Conservation (phyloP, 2,113 vertebrate genomes). For the Chlamydotis undulata region DNA sequence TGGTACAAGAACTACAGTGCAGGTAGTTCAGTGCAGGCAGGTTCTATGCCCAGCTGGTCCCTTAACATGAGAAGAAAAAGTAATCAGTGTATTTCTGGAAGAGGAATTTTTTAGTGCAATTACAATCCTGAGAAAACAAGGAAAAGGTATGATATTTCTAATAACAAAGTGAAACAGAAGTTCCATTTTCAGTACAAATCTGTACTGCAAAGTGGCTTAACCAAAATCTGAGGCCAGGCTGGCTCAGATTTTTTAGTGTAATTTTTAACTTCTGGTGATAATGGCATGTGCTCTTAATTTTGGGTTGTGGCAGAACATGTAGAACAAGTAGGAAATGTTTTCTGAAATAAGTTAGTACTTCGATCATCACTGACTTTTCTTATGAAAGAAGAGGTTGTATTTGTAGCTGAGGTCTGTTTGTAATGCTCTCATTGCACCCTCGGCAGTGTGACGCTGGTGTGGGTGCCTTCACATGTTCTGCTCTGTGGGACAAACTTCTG, state of each 20-base stretch:
- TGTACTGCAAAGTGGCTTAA: background rate
- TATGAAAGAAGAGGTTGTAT: background rate
- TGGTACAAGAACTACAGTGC: background rate
- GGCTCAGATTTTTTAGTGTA: background rate
- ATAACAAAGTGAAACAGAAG: background rate
- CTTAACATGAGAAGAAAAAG: background rate
- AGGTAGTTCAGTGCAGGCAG: background rate
- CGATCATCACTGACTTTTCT: background rate
- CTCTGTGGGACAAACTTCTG: background rate
- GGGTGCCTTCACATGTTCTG: background rate
- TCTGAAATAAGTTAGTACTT: background rate
- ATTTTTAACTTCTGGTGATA: background rate
- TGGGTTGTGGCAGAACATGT: background rate
- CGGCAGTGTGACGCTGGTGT: fast-evolving
- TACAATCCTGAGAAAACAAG: background rate
- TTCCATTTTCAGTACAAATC: background rate
- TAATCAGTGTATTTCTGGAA: background rate
- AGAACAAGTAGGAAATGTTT: background rate
- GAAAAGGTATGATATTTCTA: background rate
- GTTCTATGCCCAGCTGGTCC: background rate
- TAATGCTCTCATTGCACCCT: fast-evolving
- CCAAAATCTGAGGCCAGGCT: background rate
- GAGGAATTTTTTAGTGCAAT: background rate
- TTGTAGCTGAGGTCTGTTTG: background rate
- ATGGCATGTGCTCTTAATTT: background rate